Conservation (phyloP, 2,797 vertebrate genomes). For the Tokudaia tokunoshimensis region DNA sequence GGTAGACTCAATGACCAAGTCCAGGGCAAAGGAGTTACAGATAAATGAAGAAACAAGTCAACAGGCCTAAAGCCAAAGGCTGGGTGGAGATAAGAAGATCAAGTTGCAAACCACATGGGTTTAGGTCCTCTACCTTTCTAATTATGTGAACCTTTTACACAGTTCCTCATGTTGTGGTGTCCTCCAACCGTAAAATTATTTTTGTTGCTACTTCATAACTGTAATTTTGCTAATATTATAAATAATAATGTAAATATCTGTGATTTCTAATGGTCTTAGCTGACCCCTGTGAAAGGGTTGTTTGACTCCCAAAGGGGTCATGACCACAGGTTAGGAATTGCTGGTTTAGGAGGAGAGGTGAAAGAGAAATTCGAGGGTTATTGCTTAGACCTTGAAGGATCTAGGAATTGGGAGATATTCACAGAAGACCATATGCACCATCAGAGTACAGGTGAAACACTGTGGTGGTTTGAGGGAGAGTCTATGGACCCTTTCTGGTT, state of each 20-base stretch:
- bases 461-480: accelerated
- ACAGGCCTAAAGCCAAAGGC: not conserved
- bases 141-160: not conserved
- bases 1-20: not conserved
- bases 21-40: not conserved
- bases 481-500: not conserved
- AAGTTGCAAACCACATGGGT: not conserved
- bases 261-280: not conserved
- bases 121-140: not conserved
- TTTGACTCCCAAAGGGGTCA: not conserved
- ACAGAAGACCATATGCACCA: no score
- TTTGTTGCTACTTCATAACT: not conserved
- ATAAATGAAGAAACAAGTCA: not conserved
- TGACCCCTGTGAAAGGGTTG: not conserved
- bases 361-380: not conserved
- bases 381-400: not conserved
- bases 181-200: not conserved
- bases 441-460: not conserved
- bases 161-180: not conserved
- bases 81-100: not conserved
- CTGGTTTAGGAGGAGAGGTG: not conserved
- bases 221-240: not conserved
- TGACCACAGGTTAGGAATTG: not conserved
- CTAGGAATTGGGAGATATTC: not conserved
- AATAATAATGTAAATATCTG: not conserved